These are phyloP conservation scores for Megalopta genalis DNA, from an alignment of 1,140 invertebrate genomes.

Conservation along the genomic window DNA sequence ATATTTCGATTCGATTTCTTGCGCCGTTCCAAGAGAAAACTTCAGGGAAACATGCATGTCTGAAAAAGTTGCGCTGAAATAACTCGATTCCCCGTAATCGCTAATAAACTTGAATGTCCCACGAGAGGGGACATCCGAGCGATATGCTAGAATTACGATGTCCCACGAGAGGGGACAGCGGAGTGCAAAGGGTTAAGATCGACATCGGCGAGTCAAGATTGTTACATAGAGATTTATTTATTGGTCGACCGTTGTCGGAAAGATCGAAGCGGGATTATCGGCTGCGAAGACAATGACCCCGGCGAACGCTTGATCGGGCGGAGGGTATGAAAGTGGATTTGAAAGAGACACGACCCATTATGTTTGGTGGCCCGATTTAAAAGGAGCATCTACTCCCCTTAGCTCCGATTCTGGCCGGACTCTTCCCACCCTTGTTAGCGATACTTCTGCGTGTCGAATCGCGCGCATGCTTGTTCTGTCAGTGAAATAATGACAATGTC, in stretches of 20 bases:
- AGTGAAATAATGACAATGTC: conserved; percentile 80
- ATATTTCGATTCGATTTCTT: too few relatives aligned
- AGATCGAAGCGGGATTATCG: neutral
- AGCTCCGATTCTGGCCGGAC: conserved; percentile 41
- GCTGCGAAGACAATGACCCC: neutral
- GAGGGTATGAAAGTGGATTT: conserved; percentile 4
- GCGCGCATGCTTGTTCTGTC: conserved; percentile 79
- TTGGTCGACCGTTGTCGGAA: neutral
- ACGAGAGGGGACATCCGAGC: too few relatives aligned
- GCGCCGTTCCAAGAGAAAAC: too few relatives aligned
- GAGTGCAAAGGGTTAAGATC: too few relatives aligned
- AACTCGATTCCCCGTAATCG: too few relatives aligned
- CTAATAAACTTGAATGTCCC: too few relatives aligned
- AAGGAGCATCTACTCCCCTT: conserved; percentile 50
- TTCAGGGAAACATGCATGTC: too few relatives aligned
- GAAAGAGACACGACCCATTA: conserved; percentile 25
- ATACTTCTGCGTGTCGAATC: conserved; percentile 75
- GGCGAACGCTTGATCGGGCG: neutral
- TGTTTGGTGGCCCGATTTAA: conserved; percentile 44
- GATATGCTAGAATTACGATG: too few relatives aligned
- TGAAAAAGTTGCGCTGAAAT: too few relatives aligned
- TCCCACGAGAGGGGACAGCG: too few relatives aligned
- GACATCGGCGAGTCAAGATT: too few relatives aligned
- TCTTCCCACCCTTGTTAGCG: conserved; percentile 78
- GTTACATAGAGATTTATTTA: too few relatives aligned